These are phyloP conservation scores for Oxyruncus cristatus DNA, from an alignment of 2,113 vertebrate species.

Conservation along the genomic window DNA sequence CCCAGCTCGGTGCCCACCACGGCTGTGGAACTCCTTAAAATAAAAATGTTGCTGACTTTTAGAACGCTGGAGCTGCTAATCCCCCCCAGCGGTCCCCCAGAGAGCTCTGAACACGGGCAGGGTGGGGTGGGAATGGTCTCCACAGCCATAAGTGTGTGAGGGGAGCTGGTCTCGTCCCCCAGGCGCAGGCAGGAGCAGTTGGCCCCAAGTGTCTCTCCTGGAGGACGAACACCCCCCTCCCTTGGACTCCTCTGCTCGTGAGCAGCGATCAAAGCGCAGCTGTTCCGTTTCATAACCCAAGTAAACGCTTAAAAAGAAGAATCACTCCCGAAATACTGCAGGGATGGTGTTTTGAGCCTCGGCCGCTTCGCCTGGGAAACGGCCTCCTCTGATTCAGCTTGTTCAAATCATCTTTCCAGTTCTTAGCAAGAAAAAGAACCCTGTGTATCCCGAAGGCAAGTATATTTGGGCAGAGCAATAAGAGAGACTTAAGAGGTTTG, in stretches of 20 bases:
- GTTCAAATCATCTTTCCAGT: conserved; percentile 39
- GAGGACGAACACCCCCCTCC: background rate
- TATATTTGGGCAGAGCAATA: conserved; percentile 64
- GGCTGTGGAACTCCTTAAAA: background rate
- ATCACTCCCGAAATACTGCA: background rate
- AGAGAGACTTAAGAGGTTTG: conserved; percentile 57
- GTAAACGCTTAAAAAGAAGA: background rate
- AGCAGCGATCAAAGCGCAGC: background rate
- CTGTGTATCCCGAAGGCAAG: conserved; percentile 63
- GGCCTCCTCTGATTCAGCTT: conserved; percentile 39
- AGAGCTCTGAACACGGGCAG: accelerated
- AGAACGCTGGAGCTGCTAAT: background rate
- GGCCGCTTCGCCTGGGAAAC: background rate
- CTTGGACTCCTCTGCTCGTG: background rate
- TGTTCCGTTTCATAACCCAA: background rate
- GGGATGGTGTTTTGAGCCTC: background rate
- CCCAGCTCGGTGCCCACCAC: accelerated
- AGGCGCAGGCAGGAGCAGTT: background rate
- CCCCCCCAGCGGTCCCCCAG: accelerated
- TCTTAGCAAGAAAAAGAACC: background rate
- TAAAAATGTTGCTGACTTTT: background rate
- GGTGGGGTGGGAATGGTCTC: accelerated
- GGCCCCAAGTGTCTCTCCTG: background rate
- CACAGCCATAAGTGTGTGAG: accelerated
- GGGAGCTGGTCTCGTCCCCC: background rate